Evolutionary conservation across 2,113 vertebrate species (phyloP), one percentile per base, ranked within the genome.

Genomic region (Marcusenius ussheri): DNA sequence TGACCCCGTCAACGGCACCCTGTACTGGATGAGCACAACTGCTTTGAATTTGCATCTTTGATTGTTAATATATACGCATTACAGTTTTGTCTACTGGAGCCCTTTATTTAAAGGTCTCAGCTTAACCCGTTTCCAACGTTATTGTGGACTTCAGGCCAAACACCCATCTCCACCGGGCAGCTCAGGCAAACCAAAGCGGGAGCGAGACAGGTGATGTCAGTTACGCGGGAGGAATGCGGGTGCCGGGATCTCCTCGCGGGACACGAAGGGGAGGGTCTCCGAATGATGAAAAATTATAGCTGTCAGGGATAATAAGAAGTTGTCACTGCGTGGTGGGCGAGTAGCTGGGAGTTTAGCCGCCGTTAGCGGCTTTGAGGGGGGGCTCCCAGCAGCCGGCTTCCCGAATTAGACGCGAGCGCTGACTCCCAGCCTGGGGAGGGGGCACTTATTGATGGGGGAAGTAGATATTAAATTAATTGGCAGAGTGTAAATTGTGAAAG

Each of bases 241-340:
- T 9, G 66, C 35, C 9, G 51, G 74, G 46, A 84, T 89, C 46
- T 83, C 35, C 83, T 62, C 51, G 21, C 39, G 42, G 80, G 50
- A 85, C 51, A 19, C 89, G 42, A 46, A 53, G 66, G 53, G 35
- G 83, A 84, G 39, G 89, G 5, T 88, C 87, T 62, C 39, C 39
- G 58, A 89, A 85, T 89, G 47, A 85, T 89, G 89, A 89, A 89
- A 89, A 89, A 89, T 89, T 89, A 89, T 85, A 89, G 89, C 89
- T 89, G 89, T 89, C 89, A 89, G 56, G 45, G 89, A 58, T 89
- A 89, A 89, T 89, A 89, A 89, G 89, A 89, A 86, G 80, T 89
- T 89, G 89, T 89, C 89, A 89, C 89, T 58, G 77, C 19, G 83
- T 89, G 39, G 89, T 84, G 49, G 51, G 53, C 53, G 56, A 42